phyloP scores from a whole-genome alignment of 2,113 vertebrate genomes.

The Otus sunia region DNA sequence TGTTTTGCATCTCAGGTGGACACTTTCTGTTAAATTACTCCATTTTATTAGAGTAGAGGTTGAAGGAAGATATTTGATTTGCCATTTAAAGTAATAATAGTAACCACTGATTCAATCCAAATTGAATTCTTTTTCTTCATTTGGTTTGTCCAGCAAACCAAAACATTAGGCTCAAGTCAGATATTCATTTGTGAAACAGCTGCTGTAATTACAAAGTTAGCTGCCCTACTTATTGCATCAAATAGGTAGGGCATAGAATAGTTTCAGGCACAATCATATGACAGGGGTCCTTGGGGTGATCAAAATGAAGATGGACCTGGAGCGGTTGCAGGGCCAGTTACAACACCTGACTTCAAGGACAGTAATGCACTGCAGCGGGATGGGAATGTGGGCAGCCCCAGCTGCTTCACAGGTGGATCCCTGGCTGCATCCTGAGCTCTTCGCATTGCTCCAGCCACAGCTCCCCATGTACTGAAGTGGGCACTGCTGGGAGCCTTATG shows the following conservation, averaged over 20 bases:
- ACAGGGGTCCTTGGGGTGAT: neutral
- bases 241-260: neutral
- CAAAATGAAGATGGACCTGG: neutral
- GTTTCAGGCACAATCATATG: neutral
- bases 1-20: neutral
- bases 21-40: neutral
- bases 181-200: neutral
- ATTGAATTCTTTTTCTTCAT: neutral
- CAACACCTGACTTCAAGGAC: neutral
- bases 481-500: neutral
- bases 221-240: neutral
- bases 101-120: neutral
- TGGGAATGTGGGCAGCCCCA: neutral
- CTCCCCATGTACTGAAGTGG: neutral
- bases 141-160: neutral
- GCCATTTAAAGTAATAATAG: slow-evolving; percentile 5
- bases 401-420: neutral
- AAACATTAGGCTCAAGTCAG: neutral
- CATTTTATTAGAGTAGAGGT: neutral
- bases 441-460: neutral
- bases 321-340: neutral
- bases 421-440: neutral
- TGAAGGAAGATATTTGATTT: neutral
- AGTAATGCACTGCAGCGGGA: neutral
- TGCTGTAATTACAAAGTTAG: neutral